Percentiles rank a stretch among this genome's conserved stretches.
Conservation (phyloP, 2,797 vertebrate species). For the Microctenopoma steveboyesi region DNA sequence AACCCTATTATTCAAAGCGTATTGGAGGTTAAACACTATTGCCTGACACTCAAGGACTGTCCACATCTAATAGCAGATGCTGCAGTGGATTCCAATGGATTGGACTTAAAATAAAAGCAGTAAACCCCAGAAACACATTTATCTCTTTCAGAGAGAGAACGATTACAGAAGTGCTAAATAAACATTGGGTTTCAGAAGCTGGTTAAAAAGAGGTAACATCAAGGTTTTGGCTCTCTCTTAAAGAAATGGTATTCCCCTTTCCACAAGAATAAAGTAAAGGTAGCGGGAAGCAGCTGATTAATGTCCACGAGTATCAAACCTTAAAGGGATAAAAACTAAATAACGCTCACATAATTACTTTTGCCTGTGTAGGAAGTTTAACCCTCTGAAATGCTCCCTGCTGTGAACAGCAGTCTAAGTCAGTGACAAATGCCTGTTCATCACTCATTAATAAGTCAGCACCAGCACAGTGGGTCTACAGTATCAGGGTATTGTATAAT, state of each 20-base stretch:
- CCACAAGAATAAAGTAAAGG: too few relatives aligned
- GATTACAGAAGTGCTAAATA: not conserved
- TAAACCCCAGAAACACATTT: not conserved
- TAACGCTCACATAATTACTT: too few relatives aligned
- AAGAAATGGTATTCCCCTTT: too few relatives aligned
- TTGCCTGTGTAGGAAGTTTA: too few relatives aligned
- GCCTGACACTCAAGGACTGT: not conserved
- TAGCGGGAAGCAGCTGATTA: too few relatives aligned
- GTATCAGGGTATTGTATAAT: slow-evolving; percentile 64
- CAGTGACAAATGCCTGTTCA: slow-evolving; percentile 35
- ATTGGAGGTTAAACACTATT: not conserved
- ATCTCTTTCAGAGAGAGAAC: not conserved
- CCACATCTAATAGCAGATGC: too few relatives aligned
- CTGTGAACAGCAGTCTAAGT: too few relatives aligned
- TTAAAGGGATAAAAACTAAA: too few relatives aligned
- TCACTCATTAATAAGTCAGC: slow-evolving; percentile 77
- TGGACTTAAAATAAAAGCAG: too few relatives aligned
- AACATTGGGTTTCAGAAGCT: not conserved
- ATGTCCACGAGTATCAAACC: too few relatives aligned
- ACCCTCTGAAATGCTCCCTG: not conserved
- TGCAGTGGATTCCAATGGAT: not conserved
- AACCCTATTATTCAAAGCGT: not conserved
- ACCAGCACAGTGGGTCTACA: slow-evolving; percentile 52
- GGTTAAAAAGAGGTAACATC: too few relatives aligned
- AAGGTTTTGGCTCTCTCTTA: too few relatives aligned